Conservation (phyloP, 2,113 vertebrate genomes). For the Syngnathus typhle region DNA sequence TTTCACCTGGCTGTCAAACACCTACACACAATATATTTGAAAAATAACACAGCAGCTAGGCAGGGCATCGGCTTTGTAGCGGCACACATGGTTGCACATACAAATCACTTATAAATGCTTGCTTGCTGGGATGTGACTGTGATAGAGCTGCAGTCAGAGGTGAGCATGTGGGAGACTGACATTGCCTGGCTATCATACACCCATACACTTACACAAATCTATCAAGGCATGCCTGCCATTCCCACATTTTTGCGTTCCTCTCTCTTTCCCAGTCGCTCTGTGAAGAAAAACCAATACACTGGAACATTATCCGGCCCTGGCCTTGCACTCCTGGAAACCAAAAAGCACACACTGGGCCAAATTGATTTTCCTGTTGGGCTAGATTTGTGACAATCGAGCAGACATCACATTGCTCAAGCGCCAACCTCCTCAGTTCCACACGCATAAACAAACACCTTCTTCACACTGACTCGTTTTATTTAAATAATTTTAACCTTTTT, state of each 20-base stretch:
- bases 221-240: slow-evolving; percentile 57
- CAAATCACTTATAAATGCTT: slow-evolving; percentile 32
- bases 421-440: slow-evolving; percentile 39
- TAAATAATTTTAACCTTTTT: slow-evolving; percentile 44
- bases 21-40: slow-evolving; percentile 14
- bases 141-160: slow-evolving; percentile 17
- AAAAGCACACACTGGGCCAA: slow-evolving; percentile 69
- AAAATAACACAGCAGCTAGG: slow-evolving; percentile 3
- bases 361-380: slow-evolving; percentile 77
- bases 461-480: slow-evolving; percentile 56
- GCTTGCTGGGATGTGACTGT: slow-evolving; percentile 10
- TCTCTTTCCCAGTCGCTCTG: slow-evolving; percentile 47
- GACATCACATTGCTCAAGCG: slow-evolving; percentile 73
- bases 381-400: slow-evolving; percentile 75
- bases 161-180: slow-evolving; percentile 39
- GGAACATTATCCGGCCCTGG: slow-evolving; percentile 68
- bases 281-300: slow-evolving; percentile 74
- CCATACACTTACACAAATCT: slow-evolving; percentile 58
- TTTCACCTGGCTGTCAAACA: slow-evolving; percentile 55
- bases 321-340: slow-evolving; percentile 67
- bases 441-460: slow-evolving; percentile 15
- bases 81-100: slow-evolving; percentile 26
- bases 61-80: slow-evolving; percentile 4
- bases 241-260: slow-evolving; percentile 29
- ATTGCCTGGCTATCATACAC: slow-evolving; percentile 60